Evolutionary conservation across 2,797 vertebrate genomes (phyloP).

Genomic region (Knipowitschia caucasica): DNA sequence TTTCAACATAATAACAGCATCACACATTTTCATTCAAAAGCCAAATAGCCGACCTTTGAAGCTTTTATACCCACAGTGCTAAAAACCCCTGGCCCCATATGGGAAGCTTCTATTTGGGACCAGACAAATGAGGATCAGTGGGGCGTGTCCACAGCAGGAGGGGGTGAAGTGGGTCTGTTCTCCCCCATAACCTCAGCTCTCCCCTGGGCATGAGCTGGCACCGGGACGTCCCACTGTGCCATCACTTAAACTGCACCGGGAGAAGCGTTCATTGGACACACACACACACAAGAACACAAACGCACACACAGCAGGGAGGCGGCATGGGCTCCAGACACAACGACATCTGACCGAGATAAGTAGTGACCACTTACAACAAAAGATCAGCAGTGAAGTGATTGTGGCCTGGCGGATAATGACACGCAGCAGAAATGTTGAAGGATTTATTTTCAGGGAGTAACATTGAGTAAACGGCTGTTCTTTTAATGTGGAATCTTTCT

Average conservation of each 20-base stretch:
- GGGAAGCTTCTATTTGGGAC: constrained; percentile 38
- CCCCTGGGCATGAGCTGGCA: constrained; percentile 52
- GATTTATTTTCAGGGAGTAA: background rate
- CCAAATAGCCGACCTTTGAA: background rate
- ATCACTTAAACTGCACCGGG: constrained; percentile 53
- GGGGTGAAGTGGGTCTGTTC: constrained; percentile 65
- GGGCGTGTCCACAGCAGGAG: constrained; percentile 37
- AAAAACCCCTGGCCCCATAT: constrained; percentile 41
- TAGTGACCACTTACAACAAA: background rate
- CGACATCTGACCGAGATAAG: constrained; percentile 14
- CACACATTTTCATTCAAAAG: background rate
- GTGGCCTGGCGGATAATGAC: background rate
- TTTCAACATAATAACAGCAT: constrained; percentile 1
- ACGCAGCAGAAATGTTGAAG: background rate
- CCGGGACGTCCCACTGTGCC: constrained; percentile 40
- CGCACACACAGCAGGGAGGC: constrained; percentile 33
- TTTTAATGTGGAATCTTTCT: background rate
- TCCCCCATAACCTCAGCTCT: constrained; percentile 27
- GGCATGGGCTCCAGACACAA: constrained; percentile 15
- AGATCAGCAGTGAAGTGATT: background rate
- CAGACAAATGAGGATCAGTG: constrained; percentile 32
- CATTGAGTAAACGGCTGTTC: background rate
- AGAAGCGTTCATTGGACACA: constrained; percentile 47
- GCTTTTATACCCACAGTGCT: constrained; percentile 18
- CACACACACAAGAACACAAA: constrained; percentile 40